Evolutionary conservation across 2,113 vertebrate genomes (phyloP), one percentile per base, ranked within the genome.

Genomic region (Indri indri): DNA sequence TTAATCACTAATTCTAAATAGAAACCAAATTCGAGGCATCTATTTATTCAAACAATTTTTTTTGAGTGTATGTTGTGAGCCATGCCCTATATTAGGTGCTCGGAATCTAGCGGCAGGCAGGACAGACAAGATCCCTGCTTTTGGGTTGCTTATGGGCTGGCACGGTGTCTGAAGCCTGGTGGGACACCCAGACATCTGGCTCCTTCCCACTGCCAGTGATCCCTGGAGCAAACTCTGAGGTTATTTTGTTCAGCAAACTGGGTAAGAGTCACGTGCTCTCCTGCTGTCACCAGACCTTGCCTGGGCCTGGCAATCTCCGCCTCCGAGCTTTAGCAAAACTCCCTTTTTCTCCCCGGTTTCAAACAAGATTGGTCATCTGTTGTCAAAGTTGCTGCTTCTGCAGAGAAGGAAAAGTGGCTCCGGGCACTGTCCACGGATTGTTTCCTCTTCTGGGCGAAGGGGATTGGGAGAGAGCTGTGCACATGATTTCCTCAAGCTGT

Each of bases 401-500:
- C 82, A 68, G 59, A 91, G 65, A 73, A 76, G 70, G 40, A 87
- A 95, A 77, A 63, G 27, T 76, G 37, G 30, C 34, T 7, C 13
- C 73, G 70, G 68, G 52, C 5, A 7, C 34, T 42, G 65, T 61
- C 37, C 70, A 22, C 2, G 40, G 32, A 42, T 81, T 16, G 22
- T 61, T 94, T 95, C 52, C 59, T 30, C 71, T 85, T 88, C 68
- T 6, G 3, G 40, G 40, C 13, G 23, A 81, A 77, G 65, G 40
- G 20, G 57, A 86, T 10, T 61, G 10, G 25, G 42, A 68, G 80
- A 93, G 52, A 80, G 37, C 23, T n/a, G 0, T 82, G 63, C n/a
- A 17, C 7, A 37, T 23, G 18, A 10, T 86, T 97, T 94, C 81
- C 65, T 97, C 92, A 96, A 92, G 18, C n/a, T 77, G 77, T 91